Percentiles rank a stretch among this genome's conserved stretches.
These are phyloP conservation scores for Cantharis nigra DNA, from an alignment of 2,888 invertebrate genomes.

Conservation along the genomic window DNA sequence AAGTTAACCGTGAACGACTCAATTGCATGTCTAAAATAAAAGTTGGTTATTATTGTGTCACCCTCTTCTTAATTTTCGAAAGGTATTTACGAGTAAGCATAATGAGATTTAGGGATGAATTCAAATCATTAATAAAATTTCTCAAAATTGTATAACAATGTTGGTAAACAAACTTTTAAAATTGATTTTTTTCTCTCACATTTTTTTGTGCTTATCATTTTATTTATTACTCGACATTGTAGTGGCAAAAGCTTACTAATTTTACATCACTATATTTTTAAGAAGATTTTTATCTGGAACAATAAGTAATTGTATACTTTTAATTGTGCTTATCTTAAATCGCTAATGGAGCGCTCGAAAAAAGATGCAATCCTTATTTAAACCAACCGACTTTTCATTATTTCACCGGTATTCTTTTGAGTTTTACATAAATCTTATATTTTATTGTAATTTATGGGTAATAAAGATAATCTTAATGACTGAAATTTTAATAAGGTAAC, in stretches of 20 bases:
- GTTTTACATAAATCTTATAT: not conserved
- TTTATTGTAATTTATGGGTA: constrained; percentile 16
- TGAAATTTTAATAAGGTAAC: not conserved
- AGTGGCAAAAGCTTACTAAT: not conserved
- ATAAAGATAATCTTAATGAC: constrained; percentile 22
- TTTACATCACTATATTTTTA: not conserved
- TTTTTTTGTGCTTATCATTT: not conserved
- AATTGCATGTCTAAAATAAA: constrained; percentile 20
- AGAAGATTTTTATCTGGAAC: not conserved
- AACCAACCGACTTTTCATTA: not conserved
- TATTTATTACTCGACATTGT: not conserved
- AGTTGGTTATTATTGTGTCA: constrained; percentile 11
- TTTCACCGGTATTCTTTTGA: not conserved
- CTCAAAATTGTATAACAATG: too few species aligned
- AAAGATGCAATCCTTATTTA: not conserved
- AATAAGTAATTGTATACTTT: not conserved
- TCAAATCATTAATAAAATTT: not conserved
- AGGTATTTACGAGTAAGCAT: constrained; percentile 3
- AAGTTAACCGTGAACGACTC: constrained; percentile 21
- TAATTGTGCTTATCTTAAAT: not conserved
- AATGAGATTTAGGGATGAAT: not conserved
- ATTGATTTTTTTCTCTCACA: not conserved
- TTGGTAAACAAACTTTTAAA: not conserved
- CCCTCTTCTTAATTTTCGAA: constrained; percentile 6
- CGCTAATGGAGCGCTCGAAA: not conserved